phyloP scores from a whole-genome alignment of 2,797 vertebrate genomes.

The Toxotes lorentzi region DNA sequence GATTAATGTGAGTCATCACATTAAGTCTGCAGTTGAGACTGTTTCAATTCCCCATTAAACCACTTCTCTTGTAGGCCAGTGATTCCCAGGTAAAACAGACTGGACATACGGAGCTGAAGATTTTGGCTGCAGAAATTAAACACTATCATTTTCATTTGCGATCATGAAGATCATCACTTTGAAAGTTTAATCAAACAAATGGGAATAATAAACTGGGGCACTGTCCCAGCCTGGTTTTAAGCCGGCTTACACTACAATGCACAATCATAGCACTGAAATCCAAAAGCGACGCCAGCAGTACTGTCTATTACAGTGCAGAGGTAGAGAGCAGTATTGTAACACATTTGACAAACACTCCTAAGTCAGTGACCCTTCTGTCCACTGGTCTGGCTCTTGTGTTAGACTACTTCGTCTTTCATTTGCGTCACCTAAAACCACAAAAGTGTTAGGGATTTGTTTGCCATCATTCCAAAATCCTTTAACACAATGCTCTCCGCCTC shows the following conservation, averaged over 20 bases:
- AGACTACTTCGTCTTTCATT: neutral
- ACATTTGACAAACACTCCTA: conserved; percentile 35
- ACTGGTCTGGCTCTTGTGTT: conserved; percentile 20
- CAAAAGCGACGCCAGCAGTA: conserved; percentile 33
- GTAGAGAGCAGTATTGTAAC: conserved; percentile 22
- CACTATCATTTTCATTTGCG: conserved; percentile 45
- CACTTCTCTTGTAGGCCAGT: conserved; percentile 35
- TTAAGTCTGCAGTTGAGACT: conserved; percentile 58
- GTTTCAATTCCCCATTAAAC: conserved; percentile 61
- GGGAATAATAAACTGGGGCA: conserved; percentile 52
- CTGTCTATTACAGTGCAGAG: conserved; percentile 17
- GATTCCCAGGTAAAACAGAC: conserved; percentile 60
- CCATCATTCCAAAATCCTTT: neutral
- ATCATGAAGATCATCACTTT: conserved; percentile 52
- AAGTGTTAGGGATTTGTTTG: neutral
- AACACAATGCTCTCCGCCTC: neutral
- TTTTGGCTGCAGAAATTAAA: conserved; percentile 55
- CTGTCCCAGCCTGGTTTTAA: conserved; percentile 42
- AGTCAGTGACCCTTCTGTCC: conserved; percentile 4
- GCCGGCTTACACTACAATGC: conserved; percentile 19
- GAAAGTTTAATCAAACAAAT: conserved; percentile 70
- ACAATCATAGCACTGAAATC: conserved; percentile 33
- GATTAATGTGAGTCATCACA: conserved; percentile 70
- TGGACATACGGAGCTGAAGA: conserved; percentile 26
- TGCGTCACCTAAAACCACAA: neutral